Evolutionary conservation across 2,797 vertebrate species (phyloP).

Genomic region (Anguilla megastoma): DNA sequence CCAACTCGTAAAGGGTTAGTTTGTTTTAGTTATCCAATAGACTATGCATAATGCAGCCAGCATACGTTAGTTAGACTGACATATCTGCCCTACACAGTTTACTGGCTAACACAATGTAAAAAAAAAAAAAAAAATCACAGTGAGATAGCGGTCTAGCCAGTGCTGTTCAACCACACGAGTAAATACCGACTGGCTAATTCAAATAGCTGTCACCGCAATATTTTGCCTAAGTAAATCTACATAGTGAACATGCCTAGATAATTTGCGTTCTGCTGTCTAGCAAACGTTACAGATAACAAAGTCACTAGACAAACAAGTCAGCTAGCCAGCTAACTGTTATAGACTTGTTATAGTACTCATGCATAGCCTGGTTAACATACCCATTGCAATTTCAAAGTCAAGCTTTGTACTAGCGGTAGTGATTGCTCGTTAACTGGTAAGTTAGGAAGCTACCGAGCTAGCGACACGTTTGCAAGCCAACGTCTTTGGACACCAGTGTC

Average conservation of each 20-base stretch:
- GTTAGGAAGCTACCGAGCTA: background rate
- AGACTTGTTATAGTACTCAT: background rate
- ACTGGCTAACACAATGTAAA: conserved; percentile 38
- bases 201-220: background rate
- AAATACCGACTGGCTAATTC: background rate
- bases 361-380: background rate
- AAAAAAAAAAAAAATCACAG: background rate
- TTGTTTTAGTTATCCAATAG: background rate
- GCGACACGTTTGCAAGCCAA: background rate
- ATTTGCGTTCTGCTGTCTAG: background rate
- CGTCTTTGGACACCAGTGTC: background rate
- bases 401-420: background rate
- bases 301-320: background rate
- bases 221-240: background rate
- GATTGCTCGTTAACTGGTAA: background rate
- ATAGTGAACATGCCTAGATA: background rate
- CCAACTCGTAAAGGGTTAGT: background rate
- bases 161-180: conserved; percentile 5
- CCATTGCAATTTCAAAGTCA: background rate
- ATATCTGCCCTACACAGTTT: background rate
- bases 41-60: background rate
- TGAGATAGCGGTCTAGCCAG: background rate
- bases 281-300: background rate
- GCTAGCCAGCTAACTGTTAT: background rate
- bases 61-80: background rate